Base-by-base conservation (phyloP, 2,797 vertebrate species). In the Furcifer pardalis region DNA sequence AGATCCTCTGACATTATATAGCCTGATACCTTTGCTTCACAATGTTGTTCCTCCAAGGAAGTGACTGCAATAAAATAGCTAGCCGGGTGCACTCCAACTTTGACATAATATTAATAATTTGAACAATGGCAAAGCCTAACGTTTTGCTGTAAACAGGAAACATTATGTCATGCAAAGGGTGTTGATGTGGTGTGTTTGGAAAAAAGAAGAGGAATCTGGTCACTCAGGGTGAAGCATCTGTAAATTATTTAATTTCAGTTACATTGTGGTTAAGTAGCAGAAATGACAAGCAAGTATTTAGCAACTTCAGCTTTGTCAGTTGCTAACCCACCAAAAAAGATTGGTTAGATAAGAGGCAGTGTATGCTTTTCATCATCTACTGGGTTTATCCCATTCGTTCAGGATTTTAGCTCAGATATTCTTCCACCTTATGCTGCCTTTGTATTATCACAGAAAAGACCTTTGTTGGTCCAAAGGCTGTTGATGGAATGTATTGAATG, bases 201-300 rank as follows among this genome's bases (percentile, higher is more conserved):
- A 73, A 52, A 44, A 49, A 12, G 25, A 56, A 56, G 68, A 60
- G 40, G n/a, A n/a, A n/a, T 52, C 73, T 63, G 84, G 84, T 72
- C 79, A 72, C 49, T 77, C 65, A 52, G 79, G 65, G 52, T 62
- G 73, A 86, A 32, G 40, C 73, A 69, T 82, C 73, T 77, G 79
- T 82, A 71, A 81, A 86, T 77, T 81, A 86, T 86, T 86, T 86
- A 21, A 81, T 81, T 81, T 82, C 84, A 77, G 84, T 86, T 86
- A 63, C 6, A 32, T 62, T 87, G 84, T 84, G 88, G 91, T 92
- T 37, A 69, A 83, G 86, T 89, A 78, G 88, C 83, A 87, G 77
- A 85, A 84, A 75, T 60, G 60, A 84, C 56, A 44, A 78, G 87
- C 7, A 60, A 88, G 80, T 74, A 88, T 75, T 89, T 89, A 84